A percentile compares a stretch with the other conserved stretches of the same genome.
phyloP scores from a whole-genome alignment of 2,113 vertebrate species.

The Catharus bicknelli region DNA sequence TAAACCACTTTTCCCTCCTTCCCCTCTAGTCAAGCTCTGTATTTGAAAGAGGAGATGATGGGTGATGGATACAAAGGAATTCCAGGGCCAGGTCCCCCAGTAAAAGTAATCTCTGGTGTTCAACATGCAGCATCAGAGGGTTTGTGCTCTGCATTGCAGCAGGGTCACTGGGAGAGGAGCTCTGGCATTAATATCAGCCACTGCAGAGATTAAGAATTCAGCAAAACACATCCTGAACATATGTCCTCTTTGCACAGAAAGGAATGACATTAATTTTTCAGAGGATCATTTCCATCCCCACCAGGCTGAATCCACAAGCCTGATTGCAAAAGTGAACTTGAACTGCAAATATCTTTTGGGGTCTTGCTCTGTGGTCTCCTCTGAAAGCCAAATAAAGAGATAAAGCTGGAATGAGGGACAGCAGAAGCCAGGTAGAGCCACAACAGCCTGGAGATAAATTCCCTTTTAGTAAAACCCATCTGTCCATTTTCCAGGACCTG shows the following conservation, averaged over 20 bases:
- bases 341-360: background rate
- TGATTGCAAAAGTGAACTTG: background rate
- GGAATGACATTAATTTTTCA: conserved; percentile 13
- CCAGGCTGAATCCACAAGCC: background rate
- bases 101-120: background rate
- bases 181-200: background rate
- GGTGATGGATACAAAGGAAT: background rate
- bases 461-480: background rate
- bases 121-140: background rate
- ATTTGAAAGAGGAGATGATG: background rate
- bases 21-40: background rate
- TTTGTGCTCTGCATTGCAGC: background rate
- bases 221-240: background rate
- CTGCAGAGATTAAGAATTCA: background rate
- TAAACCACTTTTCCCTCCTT: background rate
- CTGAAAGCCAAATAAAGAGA: background rate
- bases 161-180: background rate
- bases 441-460: background rate
- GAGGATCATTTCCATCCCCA: background rate
- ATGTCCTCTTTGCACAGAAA: background rate
- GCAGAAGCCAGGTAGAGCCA: background rate
- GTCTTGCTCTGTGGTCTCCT: background rate
- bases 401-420: background rate
- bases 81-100: background rate
- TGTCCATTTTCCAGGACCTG: background rate